Evolutionary conservation across 2,113 vertebrate species (phyloP).

Genomic region (Apus apus): DNA sequence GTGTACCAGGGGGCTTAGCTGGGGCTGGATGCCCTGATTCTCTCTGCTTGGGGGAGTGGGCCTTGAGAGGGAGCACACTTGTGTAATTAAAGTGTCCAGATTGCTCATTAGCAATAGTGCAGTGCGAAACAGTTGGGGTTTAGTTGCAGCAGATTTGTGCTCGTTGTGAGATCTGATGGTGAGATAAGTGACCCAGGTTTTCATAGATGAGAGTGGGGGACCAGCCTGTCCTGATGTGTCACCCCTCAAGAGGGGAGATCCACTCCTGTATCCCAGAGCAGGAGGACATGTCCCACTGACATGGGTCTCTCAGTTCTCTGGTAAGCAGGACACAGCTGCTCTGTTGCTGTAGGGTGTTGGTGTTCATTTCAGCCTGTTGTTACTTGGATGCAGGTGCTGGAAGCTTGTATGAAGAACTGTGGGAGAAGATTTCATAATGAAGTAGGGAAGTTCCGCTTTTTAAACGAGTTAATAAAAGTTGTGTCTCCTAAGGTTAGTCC

Average conservation of each 20-base stretch:
- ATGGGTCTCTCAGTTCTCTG: background rate
- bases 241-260: background rate
- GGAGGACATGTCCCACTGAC: background rate
- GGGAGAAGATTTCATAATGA: conserved; percentile 91
- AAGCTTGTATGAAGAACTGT: conserved; percentile 97
- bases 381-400: conserved; percentile 84
- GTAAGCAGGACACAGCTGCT: fast-evolving
- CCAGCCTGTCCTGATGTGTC: background rate
- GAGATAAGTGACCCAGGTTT: background rate
- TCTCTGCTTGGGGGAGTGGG: background rate
- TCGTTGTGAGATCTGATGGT: background rate
- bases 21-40: background rate
- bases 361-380: background rate
- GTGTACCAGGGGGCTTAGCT: background rate
- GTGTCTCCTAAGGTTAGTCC: conserved; percentile 93
- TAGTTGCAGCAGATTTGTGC: background rate
- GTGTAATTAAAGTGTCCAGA: background rate
- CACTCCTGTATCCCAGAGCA: fast-evolving
- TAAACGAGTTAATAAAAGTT: conserved; percentile 96
- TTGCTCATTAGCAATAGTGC: background rate
- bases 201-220: background rate
- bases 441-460: conserved; percentile 95
- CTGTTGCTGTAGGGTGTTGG: background rate
- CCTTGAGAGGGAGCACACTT: background rate
- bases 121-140: background rate